Percentiles rank a stretch among this genome's conserved stretches.
Conservation (phyloP, 2,113 vertebrate genomes). For the Ptychochromis oligacanthus region DNA sequence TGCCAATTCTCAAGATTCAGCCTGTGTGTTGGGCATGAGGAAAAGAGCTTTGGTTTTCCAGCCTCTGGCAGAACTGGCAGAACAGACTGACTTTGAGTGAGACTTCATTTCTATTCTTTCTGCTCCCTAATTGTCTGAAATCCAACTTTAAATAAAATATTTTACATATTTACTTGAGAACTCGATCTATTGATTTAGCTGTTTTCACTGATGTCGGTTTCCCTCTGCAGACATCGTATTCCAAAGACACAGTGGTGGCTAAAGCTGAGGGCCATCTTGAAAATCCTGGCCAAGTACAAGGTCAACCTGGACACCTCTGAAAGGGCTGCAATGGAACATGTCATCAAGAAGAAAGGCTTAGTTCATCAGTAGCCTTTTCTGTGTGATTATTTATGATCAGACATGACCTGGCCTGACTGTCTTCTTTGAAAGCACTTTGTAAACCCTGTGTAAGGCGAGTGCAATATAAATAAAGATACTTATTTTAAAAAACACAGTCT, state of each 20-base stretch:
- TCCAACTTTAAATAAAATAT: not conserved
- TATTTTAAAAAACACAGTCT: not conserved
- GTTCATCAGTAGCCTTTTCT: conserved; percentile 19
- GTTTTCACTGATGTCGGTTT: conserved; percentile 2
- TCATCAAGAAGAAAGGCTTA: conserved; percentile 78
- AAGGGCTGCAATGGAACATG: conserved; percentile 85
- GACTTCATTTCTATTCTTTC: conserved; percentile 37
- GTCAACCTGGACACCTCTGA: conserved; percentile 86
- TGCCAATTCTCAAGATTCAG: conserved; percentile 86
- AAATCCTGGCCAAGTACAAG: conserved; percentile 91
- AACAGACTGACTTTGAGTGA: conserved; percentile 89
- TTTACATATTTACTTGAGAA: not conserved
- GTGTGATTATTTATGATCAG: not conserved
- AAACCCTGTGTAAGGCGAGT: conserved; percentile 25
- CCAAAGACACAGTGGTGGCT: conserved; percentile 92
- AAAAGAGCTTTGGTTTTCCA: conserved; percentile 87
- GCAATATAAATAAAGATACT: conserved; percentile 35
- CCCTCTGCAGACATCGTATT: conserved; percentile 85
- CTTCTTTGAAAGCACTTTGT: conserved; percentile 31
- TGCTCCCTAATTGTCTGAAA: not conserved
- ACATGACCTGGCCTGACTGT: not conserved
- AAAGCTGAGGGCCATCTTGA: conserved; percentile 88
- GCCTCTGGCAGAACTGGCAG: conserved; percentile 83
- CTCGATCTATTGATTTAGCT: not conserved
- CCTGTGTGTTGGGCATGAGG: conserved; percentile 90